Conservation (phyloP, 2,797 vertebrate species). For the Enteromius viviparus region DNA sequence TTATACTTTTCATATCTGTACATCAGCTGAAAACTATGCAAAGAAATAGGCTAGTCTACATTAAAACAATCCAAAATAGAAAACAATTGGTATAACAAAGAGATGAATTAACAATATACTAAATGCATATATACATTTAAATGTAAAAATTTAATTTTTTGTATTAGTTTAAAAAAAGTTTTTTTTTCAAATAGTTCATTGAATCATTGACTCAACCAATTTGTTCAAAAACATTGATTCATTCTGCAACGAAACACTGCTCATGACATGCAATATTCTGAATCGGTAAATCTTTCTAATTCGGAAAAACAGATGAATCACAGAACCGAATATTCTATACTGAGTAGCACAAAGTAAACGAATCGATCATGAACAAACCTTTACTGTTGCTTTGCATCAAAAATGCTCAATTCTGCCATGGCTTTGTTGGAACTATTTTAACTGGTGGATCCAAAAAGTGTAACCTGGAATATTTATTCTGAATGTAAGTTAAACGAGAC, state of each 20-base stretch:
- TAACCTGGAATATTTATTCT: not conserved
- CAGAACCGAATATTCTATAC: not conserved
- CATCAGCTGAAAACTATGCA: not conserved
- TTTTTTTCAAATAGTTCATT: not conserved
- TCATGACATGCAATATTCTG: not conserved
- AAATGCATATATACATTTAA: not conserved
- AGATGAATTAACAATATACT: not conserved
- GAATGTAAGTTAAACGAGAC: not conserved
- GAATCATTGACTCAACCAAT: not conserved
- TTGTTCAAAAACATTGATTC: not conserved
- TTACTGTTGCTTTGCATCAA: not conserved
- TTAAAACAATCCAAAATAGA: not conserved
- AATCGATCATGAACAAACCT: not conserved
- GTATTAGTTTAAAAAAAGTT: not conserved
- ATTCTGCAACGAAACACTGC: not conserved
- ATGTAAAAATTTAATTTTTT: not conserved
- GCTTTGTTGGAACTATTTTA: not conserved
- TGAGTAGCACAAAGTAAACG: not conserved
- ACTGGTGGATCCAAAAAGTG: not conserved
- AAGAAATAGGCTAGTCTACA: not conserved
- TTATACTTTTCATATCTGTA: not conserved
- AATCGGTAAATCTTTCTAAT: not conserved
- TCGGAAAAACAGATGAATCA: not conserved
- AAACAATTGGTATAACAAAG: not conserved
- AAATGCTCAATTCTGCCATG: not conserved